phyloP scores from a whole-genome alignment of 1,140 invertebrate genomes.

The Pogonus chalceus region DNA sequence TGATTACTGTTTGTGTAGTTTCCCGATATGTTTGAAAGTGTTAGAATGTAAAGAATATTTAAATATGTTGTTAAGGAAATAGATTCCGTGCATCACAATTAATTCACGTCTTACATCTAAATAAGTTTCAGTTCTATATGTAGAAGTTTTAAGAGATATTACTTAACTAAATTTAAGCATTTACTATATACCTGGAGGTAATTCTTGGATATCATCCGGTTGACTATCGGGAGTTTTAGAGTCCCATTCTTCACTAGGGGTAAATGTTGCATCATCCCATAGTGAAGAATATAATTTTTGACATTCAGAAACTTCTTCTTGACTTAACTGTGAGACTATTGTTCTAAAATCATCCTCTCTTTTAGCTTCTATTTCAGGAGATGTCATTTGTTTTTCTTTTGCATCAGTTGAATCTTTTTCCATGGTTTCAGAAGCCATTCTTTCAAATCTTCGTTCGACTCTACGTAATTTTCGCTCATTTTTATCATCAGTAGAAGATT shows the following conservation, averaged over 20 bases:
- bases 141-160: not conserved
- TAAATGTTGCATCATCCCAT: slow-evolving; percentile 39
- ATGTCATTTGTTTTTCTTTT: slow-evolving; percentile 26
- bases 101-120: not conserved
- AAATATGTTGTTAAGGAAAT: not conserved
- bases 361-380: slow-evolving; percentile 33
- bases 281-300: slow-evolving; percentile 35
- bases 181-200: slow-evolving; percentile 34
- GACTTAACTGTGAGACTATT: slow-evolving; percentile 39
- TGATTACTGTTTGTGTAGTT: too few relatives aligned
- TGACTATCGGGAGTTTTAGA: slow-evolving; percentile 36
- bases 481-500: slow-evolving; percentile 18
- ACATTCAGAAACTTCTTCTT: slow-evolving; percentile 39
- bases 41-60: not conserved
- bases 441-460: slow-evolving; percentile 47
- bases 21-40: slow-evolving; percentile 31
- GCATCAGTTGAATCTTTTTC: slow-evolving; percentile 26
- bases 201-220: slow-evolving; percentile 29
- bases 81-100: not conserved
- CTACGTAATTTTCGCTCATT: slow-evolving; percentile 34
- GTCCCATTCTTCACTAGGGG: slow-evolving; percentile 35
- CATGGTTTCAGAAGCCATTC: slow-evolving; percentile 39
- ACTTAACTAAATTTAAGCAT: not conserved
- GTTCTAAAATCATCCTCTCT: slow-evolving; percentile 40
- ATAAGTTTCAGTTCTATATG: not conserved